phyloP scores from a whole-genome alignment of 1,140 invertebrate genomes.

The Lanistes nyassanus region DNA sequence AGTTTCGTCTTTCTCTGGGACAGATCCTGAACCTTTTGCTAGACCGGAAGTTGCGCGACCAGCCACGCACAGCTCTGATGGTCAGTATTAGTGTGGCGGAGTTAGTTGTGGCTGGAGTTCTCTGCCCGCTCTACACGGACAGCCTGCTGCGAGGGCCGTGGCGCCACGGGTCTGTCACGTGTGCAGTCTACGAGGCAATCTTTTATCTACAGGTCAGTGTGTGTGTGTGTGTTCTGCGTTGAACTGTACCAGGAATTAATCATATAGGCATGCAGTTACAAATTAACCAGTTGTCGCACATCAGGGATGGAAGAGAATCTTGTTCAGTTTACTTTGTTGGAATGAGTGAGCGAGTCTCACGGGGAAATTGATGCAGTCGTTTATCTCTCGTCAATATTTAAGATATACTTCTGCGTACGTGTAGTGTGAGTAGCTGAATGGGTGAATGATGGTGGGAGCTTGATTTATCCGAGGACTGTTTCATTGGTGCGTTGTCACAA shows the following conservation, averaged over 20 bases:
- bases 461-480: too few species aligned
- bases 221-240: not conserved
- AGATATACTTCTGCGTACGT: too few species aligned
- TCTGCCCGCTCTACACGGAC: slow-evolving; percentile 30
- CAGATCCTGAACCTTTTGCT: slow-evolving; percentile 27
- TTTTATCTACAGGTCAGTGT: slow-evolving; percentile 26
- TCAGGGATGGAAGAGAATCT: too few species aligned
- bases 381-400: too few species aligned
- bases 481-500: too few species aligned
- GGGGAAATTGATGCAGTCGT: fast-evolving
- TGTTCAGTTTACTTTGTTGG: too few species aligned
- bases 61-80: slow-evolving; percentile 17
- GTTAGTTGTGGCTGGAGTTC: slow-evolving; percentile 22
- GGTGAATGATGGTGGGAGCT: too few species aligned
- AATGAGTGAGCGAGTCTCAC: too few species aligned
- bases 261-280: too few species aligned
- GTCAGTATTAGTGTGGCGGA: slow-evolving; percentile 21
- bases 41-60: slow-evolving; percentile 1
- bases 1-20: not conserved
- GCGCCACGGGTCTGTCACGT: slow-evolving; percentile 18
- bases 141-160: slow-evolving; percentile 29
- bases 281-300: too few species aligned
- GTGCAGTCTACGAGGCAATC: slow-evolving; percentile 17
- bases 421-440: too few species aligned
- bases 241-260: too few species aligned